Evolutionary conservation across 1,140 invertebrate species (phyloP).

Genomic region (Heliothis virescens): DNA sequence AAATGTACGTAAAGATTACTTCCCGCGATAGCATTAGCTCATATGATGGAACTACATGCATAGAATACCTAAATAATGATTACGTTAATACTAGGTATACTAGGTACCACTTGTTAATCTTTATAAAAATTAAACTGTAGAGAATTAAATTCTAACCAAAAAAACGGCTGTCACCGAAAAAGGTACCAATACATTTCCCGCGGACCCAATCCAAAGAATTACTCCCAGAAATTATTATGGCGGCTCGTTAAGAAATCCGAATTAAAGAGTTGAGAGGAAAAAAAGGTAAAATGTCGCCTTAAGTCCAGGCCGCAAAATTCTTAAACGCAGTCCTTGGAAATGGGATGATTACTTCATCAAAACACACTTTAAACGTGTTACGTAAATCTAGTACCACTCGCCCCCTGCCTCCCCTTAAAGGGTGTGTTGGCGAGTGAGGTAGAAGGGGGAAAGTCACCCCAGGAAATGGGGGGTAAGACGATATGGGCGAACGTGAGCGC

Average conservation of each 20-base stretch:
- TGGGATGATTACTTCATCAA: constrained; percentile 86
- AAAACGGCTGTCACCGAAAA: constrained; percentile 33
- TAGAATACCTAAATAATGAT: no score
- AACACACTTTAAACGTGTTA: constrained; percentile 86
- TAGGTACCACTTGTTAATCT: no score
- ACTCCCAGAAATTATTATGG: constrained; percentile 66
- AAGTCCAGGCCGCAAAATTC: constrained; percentile 82
- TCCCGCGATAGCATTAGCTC: no score
- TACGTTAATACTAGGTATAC: no score
- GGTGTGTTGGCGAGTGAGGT: constrained; percentile 66
- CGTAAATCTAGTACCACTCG: constrained; percentile 84
- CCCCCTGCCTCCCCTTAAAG: constrained; percentile 70
- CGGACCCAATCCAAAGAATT: constrained; percentile 51
- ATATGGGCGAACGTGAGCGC: constrained; percentile 86
- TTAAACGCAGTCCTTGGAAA: constrained; percentile 84
- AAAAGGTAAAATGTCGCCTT: constrained; percentile 74
- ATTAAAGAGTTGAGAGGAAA: constrained; percentile 76
- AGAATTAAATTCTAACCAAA: constrained; percentile 20
- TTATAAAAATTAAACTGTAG: no score
- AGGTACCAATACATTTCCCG: constrained; percentile 53
- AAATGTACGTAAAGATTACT: no score
- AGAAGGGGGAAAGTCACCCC: constrained; percentile 62
- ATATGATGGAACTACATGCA: no score
- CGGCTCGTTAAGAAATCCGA: constrained; percentile 74
- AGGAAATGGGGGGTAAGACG: constrained; percentile 81